Conservation (phyloP, 2,888 invertebrate species). For the Malacosoma neustria region DNA sequence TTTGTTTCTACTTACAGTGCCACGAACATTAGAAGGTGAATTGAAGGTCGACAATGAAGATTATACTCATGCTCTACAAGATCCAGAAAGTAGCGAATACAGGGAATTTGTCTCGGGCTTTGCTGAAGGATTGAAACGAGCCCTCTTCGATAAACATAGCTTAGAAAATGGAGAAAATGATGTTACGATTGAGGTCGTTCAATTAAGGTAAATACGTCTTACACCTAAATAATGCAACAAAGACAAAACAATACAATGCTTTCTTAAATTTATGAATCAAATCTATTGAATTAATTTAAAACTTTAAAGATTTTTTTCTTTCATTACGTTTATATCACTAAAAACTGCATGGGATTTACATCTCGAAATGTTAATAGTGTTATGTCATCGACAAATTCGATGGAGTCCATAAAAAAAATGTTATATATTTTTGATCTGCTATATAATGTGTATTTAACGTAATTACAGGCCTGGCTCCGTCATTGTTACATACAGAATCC, state of each 20-base stretch:
- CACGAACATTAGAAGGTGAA: slow-evolving; percentile 80
- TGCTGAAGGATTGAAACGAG: slow-evolving; percentile 75
- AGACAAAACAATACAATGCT: too few relatives aligned
- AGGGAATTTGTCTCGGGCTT: slow-evolving; percentile 74
- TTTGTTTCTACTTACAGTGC: slow-evolving; percentile 62
- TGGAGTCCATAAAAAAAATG: too few relatives aligned
- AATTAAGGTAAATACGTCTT: slow-evolving; percentile 67
- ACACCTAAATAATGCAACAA: too few relatives aligned
- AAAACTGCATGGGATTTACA: too few relatives aligned
- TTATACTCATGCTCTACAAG: slow-evolving; percentile 73
- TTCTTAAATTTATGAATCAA: too few relatives aligned
- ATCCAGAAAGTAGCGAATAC: slow-evolving; percentile 78
- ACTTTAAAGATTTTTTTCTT: too few relatives aligned
- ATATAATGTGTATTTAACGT: not conserved
- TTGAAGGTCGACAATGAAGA: slow-evolving; percentile 79
- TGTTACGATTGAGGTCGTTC: slow-evolving; percentile 75
- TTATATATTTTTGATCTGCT: not conserved
- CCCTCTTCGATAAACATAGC: slow-evolving; percentile 66
- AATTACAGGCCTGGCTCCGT: slow-evolving; percentile 78
- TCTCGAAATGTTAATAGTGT: too few relatives aligned
- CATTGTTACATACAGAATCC: slow-evolving; percentile 77
- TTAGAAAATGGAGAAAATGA: slow-evolving; percentile 70
- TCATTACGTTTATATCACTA: not conserved
- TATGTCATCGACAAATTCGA: too few relatives aligned
- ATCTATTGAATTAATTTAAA: too few relatives aligned